These are phyloP conservation scores for Galerucella calmariensis DNA, from an alignment of 2,888 invertebrate genomes.

Conservation along the genomic window DNA sequence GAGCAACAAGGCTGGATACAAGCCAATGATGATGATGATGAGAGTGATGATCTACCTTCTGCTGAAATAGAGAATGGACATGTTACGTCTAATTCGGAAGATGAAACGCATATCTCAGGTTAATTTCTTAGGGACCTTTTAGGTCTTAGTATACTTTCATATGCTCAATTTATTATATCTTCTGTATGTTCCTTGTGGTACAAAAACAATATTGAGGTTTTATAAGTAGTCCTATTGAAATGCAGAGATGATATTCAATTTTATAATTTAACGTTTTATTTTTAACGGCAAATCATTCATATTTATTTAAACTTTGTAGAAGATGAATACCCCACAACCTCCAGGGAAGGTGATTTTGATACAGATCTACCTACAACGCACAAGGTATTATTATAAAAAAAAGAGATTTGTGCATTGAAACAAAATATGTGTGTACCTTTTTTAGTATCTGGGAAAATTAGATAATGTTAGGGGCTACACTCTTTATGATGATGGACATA, in stretches of 20 bases:
- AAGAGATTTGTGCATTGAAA: conserved; percentile 1
- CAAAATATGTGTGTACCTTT: conserved; percentile 23
- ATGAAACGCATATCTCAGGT: conserved; percentile 47
- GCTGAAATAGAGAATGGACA: conserved; percentile 57
- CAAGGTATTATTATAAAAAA: conserved; percentile 51
- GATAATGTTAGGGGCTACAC: conserved; percentile 62
- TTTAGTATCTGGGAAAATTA: conserved; percentile 62
- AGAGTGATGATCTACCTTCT: conserved; percentile 41
- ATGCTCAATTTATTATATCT: too few relatives aligned
- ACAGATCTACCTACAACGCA: conserved; percentile 62
- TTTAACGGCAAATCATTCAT: not conserved
- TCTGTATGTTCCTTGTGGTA: too few relatives aligned
- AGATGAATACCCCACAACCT: conserved; percentile 48
- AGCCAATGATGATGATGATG: conserved; percentile 43
- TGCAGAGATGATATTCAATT: too few relatives aligned
- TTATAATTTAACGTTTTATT: too few relatives aligned
- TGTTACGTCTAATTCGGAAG: conserved; percentile 47
- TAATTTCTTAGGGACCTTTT: conserved; percentile 8
- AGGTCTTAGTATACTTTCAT: too few relatives aligned
- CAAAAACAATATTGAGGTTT: too few relatives aligned
- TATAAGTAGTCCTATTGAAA: not conserved
- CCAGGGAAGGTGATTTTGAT: conserved; percentile 57
- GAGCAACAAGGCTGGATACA: conserved; percentile 27
- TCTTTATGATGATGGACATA: conserved; percentile 61
- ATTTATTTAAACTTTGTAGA: conserved; percentile 38